Evolutionary conservation across 2,113 vertebrate genomes (phyloP), one percentile per base, ranked within the genome.

Genomic region (Antennarius striatus): DNA sequence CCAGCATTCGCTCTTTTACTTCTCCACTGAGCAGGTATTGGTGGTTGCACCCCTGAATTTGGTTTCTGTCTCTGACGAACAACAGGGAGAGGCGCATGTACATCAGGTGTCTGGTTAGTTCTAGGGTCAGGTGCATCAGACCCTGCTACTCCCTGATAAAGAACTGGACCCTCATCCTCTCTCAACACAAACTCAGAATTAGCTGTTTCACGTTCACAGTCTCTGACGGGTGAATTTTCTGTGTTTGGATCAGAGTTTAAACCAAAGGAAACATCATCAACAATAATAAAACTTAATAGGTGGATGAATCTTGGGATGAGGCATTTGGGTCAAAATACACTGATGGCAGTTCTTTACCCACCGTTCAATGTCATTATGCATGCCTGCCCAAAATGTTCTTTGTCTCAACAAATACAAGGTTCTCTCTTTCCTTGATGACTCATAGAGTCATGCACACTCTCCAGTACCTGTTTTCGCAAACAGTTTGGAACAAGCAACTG

Each of bases 301-400:
- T 4, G 49, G 56, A 1, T 55, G 45, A 7, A 61, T 54, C 7
- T 54, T 61, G 9, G 68, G 51, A 11, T 71, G 58, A 48, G 58
- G 51, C 52, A 68, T 55, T 42, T 68, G 68, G 4, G 56, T 51
- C 4, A 73, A 6, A 3, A 68, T 14, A 45, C 57, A 75, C 5
- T 57, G 30, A 10, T 75, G 57, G n/a, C 59, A 75, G 0, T 6
- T 56, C 22, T 63, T 68, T 0, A 63, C 28, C 53, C 58, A 68
- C n/a, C 50, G 22, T 5, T 63, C 52, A 1, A 55, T 14, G 36
- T 55, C 53, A 1, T 55, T 29, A 15, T 55, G 36, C 12, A 55
- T 14, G 3, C 53, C 53, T 1, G 1, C 13, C 53, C 53, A 32
- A 15, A 55, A 55, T n/a, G 29, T 36, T 15, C 30, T 55, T 12